Evolutionary conservation across 2,797 vertebrate species (phyloP).

Genomic region (Paguma larvata): DNA sequence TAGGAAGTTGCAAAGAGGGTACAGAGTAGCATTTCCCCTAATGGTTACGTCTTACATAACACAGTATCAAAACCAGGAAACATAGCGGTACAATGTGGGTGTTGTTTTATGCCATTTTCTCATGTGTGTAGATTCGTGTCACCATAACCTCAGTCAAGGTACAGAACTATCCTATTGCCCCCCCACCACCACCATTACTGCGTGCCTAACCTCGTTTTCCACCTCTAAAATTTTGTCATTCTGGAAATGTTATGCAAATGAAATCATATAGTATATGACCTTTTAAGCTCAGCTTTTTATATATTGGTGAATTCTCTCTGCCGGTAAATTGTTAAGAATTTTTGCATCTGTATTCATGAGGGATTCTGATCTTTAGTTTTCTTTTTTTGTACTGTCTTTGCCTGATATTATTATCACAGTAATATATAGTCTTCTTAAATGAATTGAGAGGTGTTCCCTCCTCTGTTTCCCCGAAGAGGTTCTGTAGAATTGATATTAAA

Average conservation of each 20-base stretch:
- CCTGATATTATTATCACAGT: not conserved
- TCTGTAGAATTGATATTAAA: not conserved
- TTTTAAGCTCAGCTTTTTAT: constrained; percentile 41
- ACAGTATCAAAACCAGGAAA: not conserved
- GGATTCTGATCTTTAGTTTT: not conserved
- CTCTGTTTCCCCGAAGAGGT: not conserved
- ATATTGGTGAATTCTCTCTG: constrained; percentile 26
- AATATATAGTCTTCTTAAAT: not conserved
- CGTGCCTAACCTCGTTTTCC: not conserved
- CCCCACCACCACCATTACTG: not conserved
- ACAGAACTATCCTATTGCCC: not conserved
- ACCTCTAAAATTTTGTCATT: constrained; percentile 1
- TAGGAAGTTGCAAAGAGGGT: not conserved
- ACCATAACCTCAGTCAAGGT: not conserved
- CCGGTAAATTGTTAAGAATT: constrained; percentile 46
- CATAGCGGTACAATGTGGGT: too few species aligned
- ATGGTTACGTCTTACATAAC: not conserved
- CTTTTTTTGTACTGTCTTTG: not conserved
- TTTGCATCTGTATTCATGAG: constrained; percentile 24
- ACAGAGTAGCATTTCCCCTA: not conserved
- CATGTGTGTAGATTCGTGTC: not conserved
- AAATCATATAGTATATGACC: constrained; percentile 3
- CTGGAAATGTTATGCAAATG: not conserved
- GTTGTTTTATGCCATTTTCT: not conserved
- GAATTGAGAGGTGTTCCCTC: not conserved